A percentile compares a stretch with the other conserved stretches of the same genome.
Evolutionary conservation across 1,140 invertebrate species (phyloP).

Genomic region (silkworm (Bombyx mori)): DNA sequence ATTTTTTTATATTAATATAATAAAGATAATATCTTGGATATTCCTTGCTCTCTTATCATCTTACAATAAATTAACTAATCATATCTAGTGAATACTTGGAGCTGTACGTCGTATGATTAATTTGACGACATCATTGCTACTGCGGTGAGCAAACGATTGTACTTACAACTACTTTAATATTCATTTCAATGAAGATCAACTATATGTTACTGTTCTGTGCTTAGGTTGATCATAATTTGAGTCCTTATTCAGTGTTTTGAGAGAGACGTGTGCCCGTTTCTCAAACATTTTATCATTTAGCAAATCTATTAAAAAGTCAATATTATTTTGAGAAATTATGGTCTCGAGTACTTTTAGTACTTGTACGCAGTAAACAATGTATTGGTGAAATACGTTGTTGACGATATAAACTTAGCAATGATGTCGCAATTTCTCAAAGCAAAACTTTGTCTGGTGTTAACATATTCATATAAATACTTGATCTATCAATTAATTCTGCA

Average conservation of each 20-base stretch:
- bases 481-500: conserved; percentile 36
- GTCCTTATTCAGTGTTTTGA: too few species aligned
- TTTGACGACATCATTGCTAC: conserved; percentile 34
- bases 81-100: conserved; percentile 67
- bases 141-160: conserved; percentile 42
- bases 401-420: conserved; percentile 14
- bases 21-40: conserved; percentile 66
- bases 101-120: conserved; percentile 16
- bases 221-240: too few species aligned
- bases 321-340: too few species aligned
- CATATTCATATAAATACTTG: conserved; percentile 4
- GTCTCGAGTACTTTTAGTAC: too few species aligned
- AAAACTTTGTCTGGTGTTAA: conserved; percentile 45
- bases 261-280: too few species aligned
- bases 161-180: too few species aligned
- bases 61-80: conserved; percentile 63
- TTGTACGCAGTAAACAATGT: too few species aligned
- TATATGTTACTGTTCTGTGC: too few species aligned
- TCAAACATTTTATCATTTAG: too few species aligned
- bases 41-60: conserved; percentile 59
- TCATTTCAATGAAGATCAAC: too few species aligned
- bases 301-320: too few species aligned
- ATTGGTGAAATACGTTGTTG: too few species aligned
- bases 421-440: conserved; percentile 29
- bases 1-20: conserved; percentile 34